Base-by-base conservation (phyloP, 2,797 vertebrate species). In the Luscinia luscinia region DNA sequence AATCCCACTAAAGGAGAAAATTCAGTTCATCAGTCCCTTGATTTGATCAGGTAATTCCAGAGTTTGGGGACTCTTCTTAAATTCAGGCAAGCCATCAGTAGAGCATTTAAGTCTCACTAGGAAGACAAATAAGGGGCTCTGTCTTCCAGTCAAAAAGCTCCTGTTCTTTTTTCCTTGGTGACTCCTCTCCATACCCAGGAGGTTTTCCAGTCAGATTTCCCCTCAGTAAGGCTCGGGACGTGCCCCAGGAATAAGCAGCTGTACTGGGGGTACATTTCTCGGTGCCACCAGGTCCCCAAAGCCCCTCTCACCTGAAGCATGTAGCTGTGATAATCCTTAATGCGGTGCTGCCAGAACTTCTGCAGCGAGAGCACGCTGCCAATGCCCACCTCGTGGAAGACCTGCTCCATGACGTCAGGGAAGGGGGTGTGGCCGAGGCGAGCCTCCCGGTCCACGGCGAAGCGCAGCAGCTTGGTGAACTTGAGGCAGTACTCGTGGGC, bases 301-400 rank as follows among this genome's bases (percentile, higher is more conserved):
- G 43, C 61, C 55, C 22, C 9, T 43, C 98, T 98, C 95, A 99
- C 99, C 99, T 99, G 99, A 12, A 99, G 97, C 99, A 99, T 99
- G 97, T 99, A 99, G 96, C 98, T 99, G 97, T 99, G 99, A 90
- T 99, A 99, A 97, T 99, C 99, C 96, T 99, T 99, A 95, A 99
- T 99, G 87, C 99, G 98, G 80, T 99, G 98, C 94, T 99, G 99
- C 99, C 99, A 99, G 97, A 99, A 99, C 94, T 98, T 98, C 98
- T 99, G 99, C 90, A 99, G 98, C 0, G 99, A 99, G 70, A 99
- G 97, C 87, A 99, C 98, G 0, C 99, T 99, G 97, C 99, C 99
- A 9, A 99, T 98, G 95, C 99, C 99, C 95, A 98, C 98, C 89
- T 99, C 99, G 0, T 99, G 99, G 97, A 99, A 99, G 13, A 99